Evolutionary conservation across 2,888 invertebrate genomes (phyloP).

Genomic region (Aporophyla nigra): DNA sequence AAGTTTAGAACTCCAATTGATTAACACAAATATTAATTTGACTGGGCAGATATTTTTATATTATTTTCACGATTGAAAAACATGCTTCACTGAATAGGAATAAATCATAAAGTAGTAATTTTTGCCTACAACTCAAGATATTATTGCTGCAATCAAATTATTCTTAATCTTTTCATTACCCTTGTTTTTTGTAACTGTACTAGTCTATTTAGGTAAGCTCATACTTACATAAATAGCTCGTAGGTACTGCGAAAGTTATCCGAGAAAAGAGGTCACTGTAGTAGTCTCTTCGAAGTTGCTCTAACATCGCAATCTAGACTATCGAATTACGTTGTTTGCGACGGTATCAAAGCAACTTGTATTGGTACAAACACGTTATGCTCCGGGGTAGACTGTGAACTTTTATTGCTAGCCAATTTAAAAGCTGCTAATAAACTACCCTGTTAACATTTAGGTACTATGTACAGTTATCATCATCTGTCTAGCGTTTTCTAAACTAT

Average conservation of each 20-base stretch:
- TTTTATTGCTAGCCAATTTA: conserved; percentile 35
- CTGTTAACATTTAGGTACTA: not conserved
- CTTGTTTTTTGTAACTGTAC: conserved; percentile 2
- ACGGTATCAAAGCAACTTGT: conserved; percentile 49
- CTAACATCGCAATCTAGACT: conserved; percentile 40
- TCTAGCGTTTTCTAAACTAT: too few relatives aligned
- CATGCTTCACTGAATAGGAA: not conserved
- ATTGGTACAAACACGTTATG: conserved; percentile 45
- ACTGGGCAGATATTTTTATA: not conserved
- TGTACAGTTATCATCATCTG: too few relatives aligned
- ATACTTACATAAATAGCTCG: conserved; percentile 21
- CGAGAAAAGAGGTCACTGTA: conserved; percentile 30
- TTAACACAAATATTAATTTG: not conserved
- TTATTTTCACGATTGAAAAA: not conserved
- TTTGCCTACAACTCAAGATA: not conserved
- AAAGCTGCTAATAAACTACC: conserved; percentile 21
- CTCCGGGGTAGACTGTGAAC: conserved; percentile 25
- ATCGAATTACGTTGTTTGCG: conserved; percentile 57
- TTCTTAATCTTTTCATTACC: too few relatives aligned
- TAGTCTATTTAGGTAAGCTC: conserved; percentile 4
- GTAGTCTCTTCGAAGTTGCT: conserved; percentile 35
- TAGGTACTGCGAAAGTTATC: conserved; percentile 20
- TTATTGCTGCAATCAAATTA: not conserved
- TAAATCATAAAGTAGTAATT: not conserved
- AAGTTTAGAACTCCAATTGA: not conserved